phyloP scores from a whole-genome alignment of 2,113 vertebrate genomes.

The Melanerpes aurifrons region DNA sequence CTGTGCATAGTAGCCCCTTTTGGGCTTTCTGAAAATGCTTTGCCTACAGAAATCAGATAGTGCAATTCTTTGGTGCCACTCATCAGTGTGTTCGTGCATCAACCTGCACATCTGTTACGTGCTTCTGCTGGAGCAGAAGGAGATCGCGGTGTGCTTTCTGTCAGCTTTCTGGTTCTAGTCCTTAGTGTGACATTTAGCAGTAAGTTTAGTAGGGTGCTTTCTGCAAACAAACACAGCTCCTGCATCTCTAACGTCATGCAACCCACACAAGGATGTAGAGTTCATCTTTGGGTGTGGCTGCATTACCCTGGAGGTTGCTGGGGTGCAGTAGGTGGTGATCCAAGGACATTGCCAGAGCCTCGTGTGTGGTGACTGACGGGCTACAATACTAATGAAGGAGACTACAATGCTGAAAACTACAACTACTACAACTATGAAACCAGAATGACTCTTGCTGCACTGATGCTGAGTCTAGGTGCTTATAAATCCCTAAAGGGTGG shows the following conservation, averaged over 20 bases:
- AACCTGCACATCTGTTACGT: rapidly evolving
- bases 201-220: not conserved
- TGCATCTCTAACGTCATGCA: not conserved
- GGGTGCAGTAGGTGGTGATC: not conserved
- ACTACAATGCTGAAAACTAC: not conserved
- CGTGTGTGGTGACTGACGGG: not conserved
- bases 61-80: not conserved
- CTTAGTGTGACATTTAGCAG: not conserved
- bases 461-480: not conserved
- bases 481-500: too few species aligned
- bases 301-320: not conserved
- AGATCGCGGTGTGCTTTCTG: not conserved
- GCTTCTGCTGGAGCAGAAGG: not conserved
- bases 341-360: not conserved
- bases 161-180: not conserved
- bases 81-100: not conserved
- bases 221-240: not conserved
- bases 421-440: not conserved
- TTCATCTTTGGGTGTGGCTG: not conserved
- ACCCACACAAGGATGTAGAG: not conserved
- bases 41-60: not conserved
- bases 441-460: not conserved
- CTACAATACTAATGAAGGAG: not conserved
- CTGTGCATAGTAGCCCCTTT: not conserved
- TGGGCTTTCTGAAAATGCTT: not conserved